Percentiles rank a stretch among this genome's conserved stretches.
These are phyloP conservation scores for Drosophila histrio DNA, from an alignment of 2,888 invertebrate genomes.

Conservation along the genomic window DNA sequence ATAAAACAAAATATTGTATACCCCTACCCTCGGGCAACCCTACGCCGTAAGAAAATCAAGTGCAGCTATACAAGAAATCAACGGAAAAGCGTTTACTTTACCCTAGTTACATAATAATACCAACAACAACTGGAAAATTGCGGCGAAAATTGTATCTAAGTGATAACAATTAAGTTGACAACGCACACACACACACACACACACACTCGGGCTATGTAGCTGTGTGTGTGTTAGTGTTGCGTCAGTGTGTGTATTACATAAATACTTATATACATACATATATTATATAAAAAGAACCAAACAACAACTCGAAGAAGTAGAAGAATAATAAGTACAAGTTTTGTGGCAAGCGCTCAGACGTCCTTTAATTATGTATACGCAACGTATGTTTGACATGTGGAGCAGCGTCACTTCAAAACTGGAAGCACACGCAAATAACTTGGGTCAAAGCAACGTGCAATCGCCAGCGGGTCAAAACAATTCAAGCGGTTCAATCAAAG, in stretches of 20 bases:
- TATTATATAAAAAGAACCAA: neutral
- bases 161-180: slow-evolving; percentile 10
- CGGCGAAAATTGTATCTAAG: slow-evolving; percentile 4
- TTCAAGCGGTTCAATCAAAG: slow-evolving; percentile 85
- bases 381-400: slow-evolving; percentile 85
- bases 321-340: slow-evolving; percentile 18
- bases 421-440: slow-evolving; percentile 84
- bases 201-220: slow-evolving; percentile 23
- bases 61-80: slow-evolving; percentile 30
- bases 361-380: slow-evolving; percentile 84
- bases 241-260: neutral
- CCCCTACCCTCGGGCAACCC: slow-evolving; percentile 16
- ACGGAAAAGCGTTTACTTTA: slow-evolving; percentile 41
- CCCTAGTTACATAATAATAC: slow-evolving; percentile 11
- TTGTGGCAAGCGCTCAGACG: slow-evolving; percentile 38
- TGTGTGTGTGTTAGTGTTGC: slow-evolving; percentile 11
- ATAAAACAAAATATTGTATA: slow-evolving; percentile 19
- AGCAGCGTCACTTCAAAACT: slow-evolving; percentile 85
- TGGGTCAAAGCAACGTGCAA: slow-evolving; percentile 85
- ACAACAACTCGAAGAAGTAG: neutral
- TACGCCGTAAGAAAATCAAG: slow-evolving; percentile 9
- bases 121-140: neutral
- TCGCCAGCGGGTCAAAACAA: slow-evolving; percentile 84
- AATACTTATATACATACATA: neutral
- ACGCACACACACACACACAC: slow-evolving; percentile 6